Conservation (phyloP, 2,113 vertebrate species). For the Vicugna pacos region DNA sequence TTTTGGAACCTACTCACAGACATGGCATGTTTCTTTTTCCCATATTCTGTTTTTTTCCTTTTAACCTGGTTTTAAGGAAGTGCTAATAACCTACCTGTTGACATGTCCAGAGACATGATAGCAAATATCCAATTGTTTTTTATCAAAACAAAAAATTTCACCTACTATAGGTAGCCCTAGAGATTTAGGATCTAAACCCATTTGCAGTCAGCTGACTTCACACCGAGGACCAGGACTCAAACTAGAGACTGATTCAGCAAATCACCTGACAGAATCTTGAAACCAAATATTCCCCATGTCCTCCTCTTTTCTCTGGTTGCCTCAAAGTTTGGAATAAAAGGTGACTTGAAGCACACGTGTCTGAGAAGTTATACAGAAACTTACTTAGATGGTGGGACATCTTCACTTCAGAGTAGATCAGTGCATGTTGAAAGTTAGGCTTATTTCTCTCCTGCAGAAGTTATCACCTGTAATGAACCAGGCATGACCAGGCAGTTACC, state of each 20-base stretch:
- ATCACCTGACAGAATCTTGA: constrained; percentile 51
- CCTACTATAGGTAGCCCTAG: constrained; percentile 29
- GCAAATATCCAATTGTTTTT: constrained; percentile 71
- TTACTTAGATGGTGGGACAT: not conserved
- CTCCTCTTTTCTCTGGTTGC: not conserved
- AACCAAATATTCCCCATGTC: not conserved
- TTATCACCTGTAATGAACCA: not conserved
- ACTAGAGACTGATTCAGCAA: not conserved
- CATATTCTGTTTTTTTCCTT: not conserved
- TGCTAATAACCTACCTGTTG: not conserved
- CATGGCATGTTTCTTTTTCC: not conserved
- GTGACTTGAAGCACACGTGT: constrained; percentile 42
- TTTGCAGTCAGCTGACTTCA: not conserved
- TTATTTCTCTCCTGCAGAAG: fast-evolving
- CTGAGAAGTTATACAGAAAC: not conserved
- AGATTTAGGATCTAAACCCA: constrained; percentile 32
- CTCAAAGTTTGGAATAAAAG: constrained; percentile 38
- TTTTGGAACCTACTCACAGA: not conserved
- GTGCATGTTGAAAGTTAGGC: not conserved
- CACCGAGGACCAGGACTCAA: constrained; percentile 59
- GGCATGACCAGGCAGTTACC: not conserved
- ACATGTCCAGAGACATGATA: not conserved
- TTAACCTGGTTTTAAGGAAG: not conserved
- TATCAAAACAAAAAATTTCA: constrained; percentile 59
- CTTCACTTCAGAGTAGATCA: not conserved